These are phyloP conservation scores for Atta texana DNA, from an alignment of 1,140 invertebrate species.

Conservation along the genomic window DNA sequence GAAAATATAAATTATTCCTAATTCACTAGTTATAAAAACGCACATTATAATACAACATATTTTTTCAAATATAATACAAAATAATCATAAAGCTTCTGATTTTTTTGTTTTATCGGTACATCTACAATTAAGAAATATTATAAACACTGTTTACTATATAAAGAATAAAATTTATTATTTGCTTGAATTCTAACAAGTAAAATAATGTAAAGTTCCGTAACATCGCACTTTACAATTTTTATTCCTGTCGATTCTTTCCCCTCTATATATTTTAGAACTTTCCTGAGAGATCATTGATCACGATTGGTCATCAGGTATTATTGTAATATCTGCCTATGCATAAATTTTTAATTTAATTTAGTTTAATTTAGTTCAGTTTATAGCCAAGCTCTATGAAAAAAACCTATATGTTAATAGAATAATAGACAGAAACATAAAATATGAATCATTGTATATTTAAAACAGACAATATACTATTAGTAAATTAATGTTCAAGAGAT, in stretches of 20 bases:
- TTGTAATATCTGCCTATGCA: not conserved
- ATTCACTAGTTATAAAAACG: slow-evolving; percentile 26
- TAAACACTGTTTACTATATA: not conserved
- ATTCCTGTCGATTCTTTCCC: not conserved
- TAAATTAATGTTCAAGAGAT: not conserved
- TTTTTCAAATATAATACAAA: slow-evolving; percentile 21
- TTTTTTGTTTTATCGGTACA: not conserved
- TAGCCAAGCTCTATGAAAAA: too few relatives aligned
- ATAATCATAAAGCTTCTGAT: not conserved
- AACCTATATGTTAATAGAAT: too few relatives aligned
- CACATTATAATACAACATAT: not conserved
- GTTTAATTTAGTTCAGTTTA: too few relatives aligned
- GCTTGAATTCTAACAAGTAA: not conserved
- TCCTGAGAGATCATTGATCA: not conserved
- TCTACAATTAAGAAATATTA: not conserved
- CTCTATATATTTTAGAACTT: not conserved
- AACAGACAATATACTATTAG: too few relatives aligned
- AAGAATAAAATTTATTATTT: not conserved
- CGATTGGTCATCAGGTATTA: not conserved
- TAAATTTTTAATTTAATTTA: too few relatives aligned
- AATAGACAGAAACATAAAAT: too few relatives aligned
- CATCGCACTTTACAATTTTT: not conserved
- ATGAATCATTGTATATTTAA: not conserved
- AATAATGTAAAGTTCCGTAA: not conserved
- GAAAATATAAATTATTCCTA: not conserved